Conservation (phyloP, 2,113 vertebrate species). For the Scophthalmus maximus region DNA sequence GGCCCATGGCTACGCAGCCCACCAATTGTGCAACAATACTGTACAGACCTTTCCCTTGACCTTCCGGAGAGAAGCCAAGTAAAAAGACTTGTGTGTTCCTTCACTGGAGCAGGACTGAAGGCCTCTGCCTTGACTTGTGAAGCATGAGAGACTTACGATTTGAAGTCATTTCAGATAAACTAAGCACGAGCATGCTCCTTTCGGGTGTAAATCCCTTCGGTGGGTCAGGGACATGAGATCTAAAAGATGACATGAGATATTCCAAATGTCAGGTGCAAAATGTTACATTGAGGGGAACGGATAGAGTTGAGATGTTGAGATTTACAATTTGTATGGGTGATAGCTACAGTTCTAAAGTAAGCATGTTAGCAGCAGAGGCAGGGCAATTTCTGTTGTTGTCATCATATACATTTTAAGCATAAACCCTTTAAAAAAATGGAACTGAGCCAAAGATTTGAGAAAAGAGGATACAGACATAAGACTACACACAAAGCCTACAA, state of each 20-base stretch:
- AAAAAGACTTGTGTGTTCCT: constrained; percentile 21
- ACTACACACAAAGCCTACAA: too few relatives aligned
- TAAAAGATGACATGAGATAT: too few relatives aligned
- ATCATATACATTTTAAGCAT: background rate
- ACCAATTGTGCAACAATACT: constrained; percentile 67
- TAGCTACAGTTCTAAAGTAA: background rate
- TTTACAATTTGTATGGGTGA: background rate
- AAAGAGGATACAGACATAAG: too few relatives aligned
- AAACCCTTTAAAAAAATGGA: too few relatives aligned
- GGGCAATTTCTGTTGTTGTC: background rate
- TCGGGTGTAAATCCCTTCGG: background rate
- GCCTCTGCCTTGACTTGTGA: constrained; percentile 1
- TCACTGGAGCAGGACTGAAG: background rate
- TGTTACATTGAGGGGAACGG: too few relatives aligned
- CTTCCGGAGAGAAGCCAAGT: constrained; percentile 42
- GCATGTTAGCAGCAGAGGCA: background rate
- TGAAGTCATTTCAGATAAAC: background rate
- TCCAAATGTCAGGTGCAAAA: background rate
- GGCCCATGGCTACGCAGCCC: constrained; percentile 40
- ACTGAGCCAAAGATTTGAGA: too few relatives aligned
- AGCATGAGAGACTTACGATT: background rate
- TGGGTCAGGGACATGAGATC: background rate
- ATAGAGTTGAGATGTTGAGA: too few relatives aligned
- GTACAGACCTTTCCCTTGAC: constrained; percentile 75
- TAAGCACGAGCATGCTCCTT: background rate